phyloP scores from a whole-genome alignment of 1,140 invertebrate species.

The Probaryconus sp. region DNA sequence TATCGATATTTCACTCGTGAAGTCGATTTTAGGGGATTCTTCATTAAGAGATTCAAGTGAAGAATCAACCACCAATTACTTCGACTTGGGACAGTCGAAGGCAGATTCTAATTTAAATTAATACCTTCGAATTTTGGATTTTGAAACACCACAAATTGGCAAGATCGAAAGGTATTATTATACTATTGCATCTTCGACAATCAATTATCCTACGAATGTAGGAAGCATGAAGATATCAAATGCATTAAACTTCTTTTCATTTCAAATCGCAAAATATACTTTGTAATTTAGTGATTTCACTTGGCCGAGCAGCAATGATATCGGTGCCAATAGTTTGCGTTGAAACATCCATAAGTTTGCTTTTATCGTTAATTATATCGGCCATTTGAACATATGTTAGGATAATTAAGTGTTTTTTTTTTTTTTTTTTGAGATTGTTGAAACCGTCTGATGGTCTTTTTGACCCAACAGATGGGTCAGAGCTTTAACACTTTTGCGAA shows the following conservation, averaged over 20 bases:
- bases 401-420: too few relatives aligned
- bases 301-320: constrained; percentile 11
- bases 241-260: not conserved
- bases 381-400: not conserved
- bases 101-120: constrained; percentile 24
- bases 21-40: constrained; percentile 56
- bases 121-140: not conserved
- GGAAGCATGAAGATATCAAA: constrained; percentile 31
- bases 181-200: constrained; percentile 14
- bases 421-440: too few relatives aligned
- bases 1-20: constrained; percentile 60
- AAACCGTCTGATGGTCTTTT: too few relatives aligned
- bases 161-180: constrained; percentile 13
- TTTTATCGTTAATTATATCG: constrained; percentile 17
- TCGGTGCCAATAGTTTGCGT: constrained; percentile 16
- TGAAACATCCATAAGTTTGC: not conserved
- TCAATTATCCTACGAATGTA: constrained; percentile 16
- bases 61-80: not conserved
- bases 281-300: constrained; percentile 12
- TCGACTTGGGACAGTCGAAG: not conserved
- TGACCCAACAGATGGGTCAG: too few relatives aligned
- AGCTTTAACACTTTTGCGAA: too few relatives aligned
- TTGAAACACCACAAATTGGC: constrained; percentile 29
- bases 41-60: constrained; percentile 23
- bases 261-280: constrained; percentile 10